These are phyloP conservation scores for Cryptocheilus praepositus DNA, from an alignment of 2,888 invertebrate species.

Conservation along the genomic window DNA sequence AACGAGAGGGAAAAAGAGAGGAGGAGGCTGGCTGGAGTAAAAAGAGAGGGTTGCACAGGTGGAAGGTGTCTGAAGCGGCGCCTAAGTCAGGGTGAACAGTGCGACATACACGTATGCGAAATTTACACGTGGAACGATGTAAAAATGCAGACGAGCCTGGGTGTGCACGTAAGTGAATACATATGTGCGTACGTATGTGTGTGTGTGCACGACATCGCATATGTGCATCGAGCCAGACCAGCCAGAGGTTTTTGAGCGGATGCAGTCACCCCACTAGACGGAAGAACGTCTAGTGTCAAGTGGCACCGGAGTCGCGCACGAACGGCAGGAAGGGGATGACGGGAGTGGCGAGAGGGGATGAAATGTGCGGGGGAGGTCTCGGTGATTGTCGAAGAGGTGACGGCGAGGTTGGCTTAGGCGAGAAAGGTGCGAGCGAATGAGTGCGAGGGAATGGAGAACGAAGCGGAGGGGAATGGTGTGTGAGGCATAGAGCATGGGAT, in stretches of 20 bases:
- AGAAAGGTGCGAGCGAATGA: slow-evolving; percentile 26
- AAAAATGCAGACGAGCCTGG: background rate
- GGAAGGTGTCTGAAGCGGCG: slow-evolving; percentile 44
- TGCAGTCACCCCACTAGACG: slow-evolving; percentile 60
- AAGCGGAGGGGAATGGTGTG: background rate
- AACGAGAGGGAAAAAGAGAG: slow-evolving; percentile 6
- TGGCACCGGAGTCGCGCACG: slow-evolving; percentile 41
- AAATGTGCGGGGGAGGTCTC: slow-evolving; percentile 1
- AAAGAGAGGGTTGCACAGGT: slow-evolving; percentile 19
- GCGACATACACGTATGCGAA: background rate
- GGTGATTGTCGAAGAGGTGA: slow-evolving; percentile 13
- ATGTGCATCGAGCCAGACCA: slow-evolving; percentile 28
- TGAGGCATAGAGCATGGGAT: background rate
- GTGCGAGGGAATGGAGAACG: slow-evolving; percentile 7
- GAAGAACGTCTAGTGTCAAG: slow-evolving; percentile 67
- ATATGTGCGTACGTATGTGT: slow-evolving; percentile 4
- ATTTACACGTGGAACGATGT: slow-evolving; percentile 19
- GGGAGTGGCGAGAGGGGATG: slow-evolving; percentile 30
- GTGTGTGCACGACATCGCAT: slow-evolving; percentile 10
- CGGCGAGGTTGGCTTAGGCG: slow-evolving; percentile 11
- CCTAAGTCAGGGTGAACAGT: slow-evolving; percentile 37
- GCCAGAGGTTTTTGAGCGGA: slow-evolving; percentile 49
- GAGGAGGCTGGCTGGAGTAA: background rate
- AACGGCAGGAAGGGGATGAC: slow-evolving; percentile 16
- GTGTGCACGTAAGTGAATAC: background rate